Conservation (phyloP, 2,797 vertebrate genomes). For the Phyllotis vaccarum region DNA sequence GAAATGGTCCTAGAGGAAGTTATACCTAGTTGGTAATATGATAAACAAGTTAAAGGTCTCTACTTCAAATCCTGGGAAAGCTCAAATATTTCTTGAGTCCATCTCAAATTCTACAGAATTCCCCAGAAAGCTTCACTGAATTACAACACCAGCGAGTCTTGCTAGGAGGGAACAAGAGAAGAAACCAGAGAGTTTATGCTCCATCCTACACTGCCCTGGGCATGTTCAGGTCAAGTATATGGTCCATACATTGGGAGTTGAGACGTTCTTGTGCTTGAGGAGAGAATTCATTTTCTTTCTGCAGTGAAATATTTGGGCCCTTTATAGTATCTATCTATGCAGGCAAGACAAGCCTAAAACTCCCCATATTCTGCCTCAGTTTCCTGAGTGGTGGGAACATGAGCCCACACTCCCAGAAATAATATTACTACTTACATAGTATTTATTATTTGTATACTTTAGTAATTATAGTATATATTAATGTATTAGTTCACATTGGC, state of each 20-base stretch:
- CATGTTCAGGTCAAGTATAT: not conserved
- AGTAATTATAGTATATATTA: not conserved
- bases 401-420: not conserved
- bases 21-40: not conserved
- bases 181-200: not conserved
- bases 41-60: not conserved
- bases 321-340: not conserved
- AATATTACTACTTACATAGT: not conserved
- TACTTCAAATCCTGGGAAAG: not conserved
- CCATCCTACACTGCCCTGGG: not conserved
- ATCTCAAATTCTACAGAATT: constrained; percentile 11
- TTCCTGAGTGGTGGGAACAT: not conserved
- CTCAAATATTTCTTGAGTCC: not conserved
- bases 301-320: not conserved
- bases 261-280: not conserved
- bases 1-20: not conserved
- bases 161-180: not conserved
- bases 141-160: not conserved
- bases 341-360: not conserved
- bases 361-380: not conserved
- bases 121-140: not conserved
- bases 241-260: not conserved
- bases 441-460: not conserved
- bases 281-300: not conserved
- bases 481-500: not conserved